Percentiles rank a stretch among this genome's conserved stretches.
phyloP scores from a whole-genome alignment of 2,113 vertebrate species.

The Otus sunia region DNA sequence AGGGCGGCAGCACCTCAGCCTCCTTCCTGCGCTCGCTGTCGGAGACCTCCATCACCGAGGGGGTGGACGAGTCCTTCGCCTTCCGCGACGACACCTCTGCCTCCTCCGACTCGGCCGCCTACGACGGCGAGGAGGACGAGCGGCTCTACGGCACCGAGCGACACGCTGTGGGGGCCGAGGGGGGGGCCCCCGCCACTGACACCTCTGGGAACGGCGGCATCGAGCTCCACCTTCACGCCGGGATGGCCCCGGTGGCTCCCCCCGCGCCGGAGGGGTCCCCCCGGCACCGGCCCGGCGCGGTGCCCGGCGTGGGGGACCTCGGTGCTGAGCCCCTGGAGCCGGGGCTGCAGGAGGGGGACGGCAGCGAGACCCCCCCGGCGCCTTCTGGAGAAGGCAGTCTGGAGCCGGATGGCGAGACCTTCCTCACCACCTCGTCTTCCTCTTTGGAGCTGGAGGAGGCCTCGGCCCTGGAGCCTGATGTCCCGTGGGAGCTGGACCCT shows the following conservation, averaged over 20 bases:
- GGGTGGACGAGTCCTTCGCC: constrained; percentile 89
- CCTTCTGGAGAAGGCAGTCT: accelerated
- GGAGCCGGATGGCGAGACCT: neutral
- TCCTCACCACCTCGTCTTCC: constrained; percentile 16
- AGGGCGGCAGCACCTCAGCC: constrained; percentile 86
- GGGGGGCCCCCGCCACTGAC: accelerated
- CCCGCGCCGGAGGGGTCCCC: neutral
- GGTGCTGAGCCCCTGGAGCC: neutral
- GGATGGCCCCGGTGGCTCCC: accelerated
- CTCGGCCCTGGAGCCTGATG: neutral
- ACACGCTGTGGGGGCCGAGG: constrained; percentile 70
- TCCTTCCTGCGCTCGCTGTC: constrained; percentile 93
- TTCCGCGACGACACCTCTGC: constrained; percentile 91
- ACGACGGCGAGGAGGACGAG: constrained; percentile 87
- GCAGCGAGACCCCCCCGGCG: neutral
- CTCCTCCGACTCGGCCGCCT: constrained; percentile 90
- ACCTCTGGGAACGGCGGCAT: neutral
- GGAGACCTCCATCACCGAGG: constrained; percentile 91
- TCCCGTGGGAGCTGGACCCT: neutral
- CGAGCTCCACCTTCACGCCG: neutral
- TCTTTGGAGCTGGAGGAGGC: constrained; percentile 4
- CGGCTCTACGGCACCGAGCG: constrained; percentile 85
- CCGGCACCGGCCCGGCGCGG: accelerated
- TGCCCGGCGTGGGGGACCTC: neutral
- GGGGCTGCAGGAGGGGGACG: accelerated